phyloP scores from a whole-genome alignment of 2,797 vertebrate genomes.

The Ficedula albicollis region DNA sequence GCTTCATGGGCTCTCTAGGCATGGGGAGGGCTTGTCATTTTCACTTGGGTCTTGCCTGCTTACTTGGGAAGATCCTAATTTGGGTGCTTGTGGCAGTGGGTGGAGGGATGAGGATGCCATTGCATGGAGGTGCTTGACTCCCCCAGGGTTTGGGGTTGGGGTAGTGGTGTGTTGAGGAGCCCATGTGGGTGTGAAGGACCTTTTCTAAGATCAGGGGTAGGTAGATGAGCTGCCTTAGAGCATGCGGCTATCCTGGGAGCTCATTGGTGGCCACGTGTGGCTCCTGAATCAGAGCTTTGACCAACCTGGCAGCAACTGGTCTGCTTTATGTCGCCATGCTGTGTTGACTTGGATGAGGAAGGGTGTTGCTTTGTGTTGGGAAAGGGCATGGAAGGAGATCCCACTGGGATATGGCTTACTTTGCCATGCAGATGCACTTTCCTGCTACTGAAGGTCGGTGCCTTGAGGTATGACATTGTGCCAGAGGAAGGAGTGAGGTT shows the following conservation, averaged over 20 bases:
- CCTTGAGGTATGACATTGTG: neutral
- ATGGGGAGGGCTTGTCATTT: neutral
- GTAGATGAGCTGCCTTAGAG: neutral
- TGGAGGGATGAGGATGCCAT: neutral
- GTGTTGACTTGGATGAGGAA: neutral
- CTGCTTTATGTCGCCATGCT: neutral
- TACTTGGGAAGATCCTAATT: neutral
- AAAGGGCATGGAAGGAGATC: neutral
- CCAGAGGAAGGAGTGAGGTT: neutral
- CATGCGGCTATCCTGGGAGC: neutral
- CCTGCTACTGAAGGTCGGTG: fast-evolving
- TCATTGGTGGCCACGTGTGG: neutral
- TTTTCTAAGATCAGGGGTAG: neutral
- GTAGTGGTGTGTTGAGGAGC: neutral
- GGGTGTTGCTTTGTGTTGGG: neutral
- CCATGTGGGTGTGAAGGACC: neutral
- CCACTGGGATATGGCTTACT: neutral
- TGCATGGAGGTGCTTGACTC: neutral
- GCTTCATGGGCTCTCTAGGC: neutral
- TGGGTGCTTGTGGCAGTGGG: neutral
- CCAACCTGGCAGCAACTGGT: neutral
- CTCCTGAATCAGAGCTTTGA: slow-evolving; percentile 40
- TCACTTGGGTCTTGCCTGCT: neutral
- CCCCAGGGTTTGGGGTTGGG: neutral
- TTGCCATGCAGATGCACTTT: neutral